Evolutionary conservation across 2,113 vertebrate species (phyloP), one percentile per base, ranked within the genome.

Genomic region (mouse (Mus musculus)): DNA sequence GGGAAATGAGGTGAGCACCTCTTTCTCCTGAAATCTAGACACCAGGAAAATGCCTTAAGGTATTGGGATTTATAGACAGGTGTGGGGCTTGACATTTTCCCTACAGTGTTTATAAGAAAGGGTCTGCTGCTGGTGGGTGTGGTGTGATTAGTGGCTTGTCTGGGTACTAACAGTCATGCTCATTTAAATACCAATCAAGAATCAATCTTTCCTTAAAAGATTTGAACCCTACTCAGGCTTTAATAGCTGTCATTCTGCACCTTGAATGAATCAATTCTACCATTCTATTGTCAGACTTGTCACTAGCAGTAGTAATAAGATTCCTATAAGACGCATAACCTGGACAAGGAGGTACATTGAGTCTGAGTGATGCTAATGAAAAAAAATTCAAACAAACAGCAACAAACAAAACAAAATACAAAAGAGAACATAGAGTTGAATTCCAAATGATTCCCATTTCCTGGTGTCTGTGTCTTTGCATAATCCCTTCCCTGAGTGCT

Each of bases 401-500:
- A 13, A 33, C 7, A 17, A 33, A 16, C 52, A 39, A 56, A 80
- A 9, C 33, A 78, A 49, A 36, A 16, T 20, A 73, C 10, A 5
- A 56, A 28, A 22, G 4, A 33, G 26, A 82, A 42, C n/a, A 59
- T 12, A 4, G 36, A 3, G 22, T 61, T 59, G 19, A 65, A 1
- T 11, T 16, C 17, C 69, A 65, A 65, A 4, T 13, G 56, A 33
- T 19, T 28, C 6, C 39, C 13, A 42, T 26, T 81, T 76, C 67
- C 78, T 87, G 2, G 11, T 49, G 24, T 72, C 52, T 75, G 76
- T 22, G 36, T 1, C 9, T 63, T 19, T 56, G 33, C 42, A 22
- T 22, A 61, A 39, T 22, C 14, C 7, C n/a, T n/a, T 54, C 1
- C 9, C 19, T 13, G n/a, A 59, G 4, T 33, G 0, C 12, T 26